Evolutionary conservation across 2,113 vertebrate genomes (phyloP).

Genomic region (Vulpes lagopus): DNA sequence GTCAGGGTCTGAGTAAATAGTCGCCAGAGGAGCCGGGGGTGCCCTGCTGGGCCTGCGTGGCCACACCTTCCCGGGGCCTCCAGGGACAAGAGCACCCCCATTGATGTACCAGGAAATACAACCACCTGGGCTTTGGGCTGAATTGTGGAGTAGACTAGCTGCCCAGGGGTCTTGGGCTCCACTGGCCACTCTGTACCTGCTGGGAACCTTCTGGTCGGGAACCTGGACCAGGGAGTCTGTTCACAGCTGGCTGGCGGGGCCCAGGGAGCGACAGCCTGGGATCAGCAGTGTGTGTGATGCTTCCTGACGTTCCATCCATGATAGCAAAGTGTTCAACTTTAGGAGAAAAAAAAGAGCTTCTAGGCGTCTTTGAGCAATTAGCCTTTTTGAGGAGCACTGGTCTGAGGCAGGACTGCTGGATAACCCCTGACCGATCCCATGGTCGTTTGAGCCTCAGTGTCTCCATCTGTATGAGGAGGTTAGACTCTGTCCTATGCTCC

Average conservation of each 20-base stretch:
- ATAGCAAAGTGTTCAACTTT: neutral
- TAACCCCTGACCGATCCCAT: too few species aligned
- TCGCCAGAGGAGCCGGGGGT: neutral
- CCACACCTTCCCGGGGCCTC: neutral
- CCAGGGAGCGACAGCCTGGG: too few species aligned
- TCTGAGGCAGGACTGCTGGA: neutral
- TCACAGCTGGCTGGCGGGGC: fast-evolving
- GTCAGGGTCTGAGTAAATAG: neutral
- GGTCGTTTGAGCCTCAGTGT: neutral
- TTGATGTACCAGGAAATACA: neutral
- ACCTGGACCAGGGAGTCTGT: neutral
- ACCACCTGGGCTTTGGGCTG: neutral
- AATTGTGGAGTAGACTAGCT: too few species aligned
- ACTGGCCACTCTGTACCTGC: fast-evolving
- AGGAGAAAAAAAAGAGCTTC: neutral
- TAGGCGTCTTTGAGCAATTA: neutral
- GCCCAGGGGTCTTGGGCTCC: neutral
- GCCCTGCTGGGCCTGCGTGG: neutral
- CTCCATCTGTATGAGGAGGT: neutral
- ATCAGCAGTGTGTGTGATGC: fast-evolving
- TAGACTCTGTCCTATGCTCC: fast-evolving
- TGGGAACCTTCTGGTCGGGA: neutral
- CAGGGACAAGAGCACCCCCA: neutral
- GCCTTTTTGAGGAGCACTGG: neutral
- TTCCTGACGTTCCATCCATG: neutral